Percentiles rank a stretch among this genome's conserved stretches.
phyloP scores from a whole-genome alignment of 2,888 invertebrate species.

The Poecilobothrus nobilitatus region DNA sequence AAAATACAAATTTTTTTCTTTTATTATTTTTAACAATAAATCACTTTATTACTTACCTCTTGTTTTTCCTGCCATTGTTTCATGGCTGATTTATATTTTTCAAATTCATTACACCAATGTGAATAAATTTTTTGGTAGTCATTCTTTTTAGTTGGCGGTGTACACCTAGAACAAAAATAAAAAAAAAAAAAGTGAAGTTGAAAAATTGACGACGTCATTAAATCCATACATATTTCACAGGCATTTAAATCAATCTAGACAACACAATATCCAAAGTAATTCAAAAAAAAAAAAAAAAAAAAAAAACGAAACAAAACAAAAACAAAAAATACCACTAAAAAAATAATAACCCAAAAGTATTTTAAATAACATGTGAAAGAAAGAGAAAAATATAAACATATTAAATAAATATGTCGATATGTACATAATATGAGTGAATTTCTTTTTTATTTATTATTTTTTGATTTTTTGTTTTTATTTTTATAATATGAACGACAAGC shows the following conservation, averaged over 20 bases:
- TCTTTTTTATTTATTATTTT: background rate
- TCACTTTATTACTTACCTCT: conserved; percentile 56
- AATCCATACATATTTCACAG: background rate
- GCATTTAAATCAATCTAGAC: background rate
- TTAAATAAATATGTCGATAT: no score
- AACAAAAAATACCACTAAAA: no score
- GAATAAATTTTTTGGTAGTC: conserved; percentile 93
- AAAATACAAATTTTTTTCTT: background rate
- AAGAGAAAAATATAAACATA: no score
- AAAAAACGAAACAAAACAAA: no score
- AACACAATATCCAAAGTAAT: conserved; percentile 9
- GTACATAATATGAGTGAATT: no score
- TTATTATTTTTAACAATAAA: background rate
- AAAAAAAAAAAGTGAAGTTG: conserved; percentile 13
- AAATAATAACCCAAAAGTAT: conserved; percentile 9
- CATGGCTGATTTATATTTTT: conserved; percentile 94
- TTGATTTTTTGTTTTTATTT: background rate
- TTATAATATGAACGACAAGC: background rate
- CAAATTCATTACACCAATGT: conserved; percentile 98
- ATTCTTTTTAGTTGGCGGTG: conserved; percentile 80
- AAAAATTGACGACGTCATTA: conserved; percentile 1
- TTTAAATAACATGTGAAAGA: no score
- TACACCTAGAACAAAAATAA: conserved; percentile 50
- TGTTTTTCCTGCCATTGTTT: conserved; percentile 91
- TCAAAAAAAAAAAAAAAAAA: conserved; percentile 9